Evolutionary conservation across 2,113 vertebrate species (phyloP), one percentile per base, ranked within the genome.

Genomic region (Aptenodytes patagonicus): DNA sequence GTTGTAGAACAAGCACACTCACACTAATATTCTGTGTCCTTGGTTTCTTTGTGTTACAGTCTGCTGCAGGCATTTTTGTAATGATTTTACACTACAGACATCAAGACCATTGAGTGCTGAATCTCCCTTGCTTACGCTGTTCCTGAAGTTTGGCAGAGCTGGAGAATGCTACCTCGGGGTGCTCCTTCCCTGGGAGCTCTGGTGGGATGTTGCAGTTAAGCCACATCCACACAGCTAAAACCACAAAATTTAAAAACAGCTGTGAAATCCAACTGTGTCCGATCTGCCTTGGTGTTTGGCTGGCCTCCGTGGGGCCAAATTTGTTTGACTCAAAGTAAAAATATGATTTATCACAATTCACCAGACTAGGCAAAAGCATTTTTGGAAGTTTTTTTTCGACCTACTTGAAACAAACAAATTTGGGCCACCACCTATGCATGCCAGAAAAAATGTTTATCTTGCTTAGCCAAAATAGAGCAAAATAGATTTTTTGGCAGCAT

Each of bases 391-490:
- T 89, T 21, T 8, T 89, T 93, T 69, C 83, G 92, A 55, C 34
- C 17, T 79, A 76, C 58, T 93, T 80, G 51, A 83, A 95, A 94
- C 81, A 97, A 95, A 96, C 77, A 96, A 87, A 95, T 87, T 73
- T 87, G 78, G 95, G 84, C 83, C 70, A 87, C 51, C 44, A 93
- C 62, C 70, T 89, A 79, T 76, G 83, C 26, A n/a, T 34, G 92
- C 94, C 96, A 95, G 94, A 96, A 96, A 95, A 96, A 95, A 96
- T 89, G 88, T 96, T 96, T 92, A 83, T 79, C 49, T 81, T 55
- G 76, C 86, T 89, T 84, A 91, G 91, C 73, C 79, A 87, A 87
- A 90, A 94, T 32, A 55, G 68, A 94, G 79, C 92, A 96, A 95
- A 96, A 94, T 62, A 95, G 76, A 84, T 70, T 77, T 94, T 57